Evolutionary conservation across 2,797 vertebrate genomes (phyloP).

Genomic region (Apodemus agrarius): DNA sequence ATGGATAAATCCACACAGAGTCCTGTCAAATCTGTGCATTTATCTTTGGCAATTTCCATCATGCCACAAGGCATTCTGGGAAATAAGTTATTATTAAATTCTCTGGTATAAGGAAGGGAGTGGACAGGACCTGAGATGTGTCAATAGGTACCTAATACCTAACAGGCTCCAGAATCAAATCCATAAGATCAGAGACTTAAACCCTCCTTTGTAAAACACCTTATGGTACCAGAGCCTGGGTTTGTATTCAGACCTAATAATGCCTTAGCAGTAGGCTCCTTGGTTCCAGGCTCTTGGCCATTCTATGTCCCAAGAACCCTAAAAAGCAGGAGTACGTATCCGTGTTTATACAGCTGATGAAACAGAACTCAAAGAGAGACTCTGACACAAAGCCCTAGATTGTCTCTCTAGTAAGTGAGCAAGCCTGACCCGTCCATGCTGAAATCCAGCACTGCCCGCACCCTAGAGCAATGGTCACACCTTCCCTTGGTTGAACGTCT

Average conservation of each 20-base stretch:
- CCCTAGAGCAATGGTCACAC: neutral
- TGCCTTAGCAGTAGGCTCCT: neutral
- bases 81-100: neutral
- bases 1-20: conserved; percentile 29
- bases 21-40: neutral
- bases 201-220: neutral
- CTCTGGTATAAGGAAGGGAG: neutral
- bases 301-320: neutral
- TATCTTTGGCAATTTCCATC: neutral
- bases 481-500: rapidly evolving
- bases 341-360: neutral
- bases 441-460: neutral
- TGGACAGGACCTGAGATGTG: neutral
- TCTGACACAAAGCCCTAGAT: too few species aligned
- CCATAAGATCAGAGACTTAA: neutral
- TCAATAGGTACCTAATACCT: neutral
- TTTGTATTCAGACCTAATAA: neutral
- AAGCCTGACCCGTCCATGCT: neutral
- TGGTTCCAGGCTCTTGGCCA: neutral
- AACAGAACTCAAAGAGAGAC: neutral
- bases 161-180: neutral
- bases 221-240: neutral
- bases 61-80: neutral
- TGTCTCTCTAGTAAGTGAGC: neutral
- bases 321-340: neutral